A percentile compares a stretch with the other conserved stretches of the same genome.
Evolutionary conservation across 2,888 invertebrate species (phyloP).

Genomic region (Sabellastarte sp.): DNA sequence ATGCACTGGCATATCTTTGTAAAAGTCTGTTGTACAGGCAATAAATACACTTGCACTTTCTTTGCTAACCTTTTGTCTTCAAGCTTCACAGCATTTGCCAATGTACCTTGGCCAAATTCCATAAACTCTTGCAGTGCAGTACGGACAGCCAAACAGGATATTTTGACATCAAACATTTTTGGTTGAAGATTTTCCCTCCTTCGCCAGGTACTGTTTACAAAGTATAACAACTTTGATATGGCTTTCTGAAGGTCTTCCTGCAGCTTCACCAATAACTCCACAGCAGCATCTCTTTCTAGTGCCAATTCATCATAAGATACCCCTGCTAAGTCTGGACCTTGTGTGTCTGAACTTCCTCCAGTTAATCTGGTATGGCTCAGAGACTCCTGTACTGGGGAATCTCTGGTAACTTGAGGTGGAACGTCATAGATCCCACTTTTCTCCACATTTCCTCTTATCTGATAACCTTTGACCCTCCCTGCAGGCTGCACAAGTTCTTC

Average conservation of each 20-base stretch:
- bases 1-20: constrained; percentile 38
- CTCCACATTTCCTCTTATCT: no score
- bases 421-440: constrained; percentile 48
- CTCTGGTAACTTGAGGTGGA: constrained; percentile 58
- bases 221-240: constrained; percentile 75
- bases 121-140: constrained; percentile 83
- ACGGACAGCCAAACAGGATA: constrained; percentile 75
- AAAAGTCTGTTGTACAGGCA: constrained; percentile 43
- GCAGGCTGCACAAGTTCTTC: no score
- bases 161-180: constrained; percentile 78
- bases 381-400: background rate
- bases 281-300: constrained; percentile 73
- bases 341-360: background rate
- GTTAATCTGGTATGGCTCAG: background rate
- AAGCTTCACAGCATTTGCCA: constrained; percentile 76
- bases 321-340: background rate
- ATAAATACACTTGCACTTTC: constrained; percentile 43
- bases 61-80: constrained; percentile 48
- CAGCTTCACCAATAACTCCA: constrained; percentile 73
- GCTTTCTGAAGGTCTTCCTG: constrained; percentile 80
- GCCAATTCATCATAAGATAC: constrained; percentile 63
- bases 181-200: constrained; percentile 75
- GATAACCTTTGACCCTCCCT: no score
- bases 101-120: constrained; percentile 83
- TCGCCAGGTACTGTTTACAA: constrained; percentile 75